Base-by-base conservation (phyloP, 2,113 vertebrate genomes). In the Mustela nigripes region DNA sequence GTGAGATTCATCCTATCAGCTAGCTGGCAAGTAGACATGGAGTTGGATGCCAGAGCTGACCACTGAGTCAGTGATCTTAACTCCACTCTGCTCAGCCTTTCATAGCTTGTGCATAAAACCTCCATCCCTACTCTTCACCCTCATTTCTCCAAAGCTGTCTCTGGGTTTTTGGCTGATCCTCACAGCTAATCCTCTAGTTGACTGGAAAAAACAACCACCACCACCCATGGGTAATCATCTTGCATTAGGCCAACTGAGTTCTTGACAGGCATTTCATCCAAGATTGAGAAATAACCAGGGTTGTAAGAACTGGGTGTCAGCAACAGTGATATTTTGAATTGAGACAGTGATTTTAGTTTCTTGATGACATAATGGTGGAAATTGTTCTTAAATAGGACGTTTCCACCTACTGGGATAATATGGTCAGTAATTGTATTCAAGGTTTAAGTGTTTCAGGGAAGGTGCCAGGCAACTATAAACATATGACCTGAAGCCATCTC, bases 291-390 rank as follows among this genome's bases (percentile, higher is more conserved):
- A 73, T 74, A 91, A 90, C 58, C 28, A 65, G 28, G 56, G 10
- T 84, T 48, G 12, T 85, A 58, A 50, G 56, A 93, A 74, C 28
- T 0, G 22, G 6, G 65, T 91, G 73, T 81, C 62, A 86, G 73
- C 71, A 74, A 60, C 74, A 95, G 78, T 71, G 85, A 90, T 73
- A 56, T 62, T 89, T 97, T 98, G 9, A 73, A 92, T 90, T 82
- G 81, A 96, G 24, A 56, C 80, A 56, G 53, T 28, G 79, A 86
- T 95, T 86, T 93, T 67, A 39, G 21, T 91, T 58, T 91, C 42
- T 79, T 95, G 42, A 79, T 84, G 85, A n/a, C 45, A 84, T 96
- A 90, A 31, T 89, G 50, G 76, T 96, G 24, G 26, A 78, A 96
- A 86, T 58, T 90, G 60, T 16, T 7, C 8, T 88, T 96, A 58